Conservation (phyloP, 2,797 vertebrate genomes). For the Coccyzus lansbergi region DNA sequence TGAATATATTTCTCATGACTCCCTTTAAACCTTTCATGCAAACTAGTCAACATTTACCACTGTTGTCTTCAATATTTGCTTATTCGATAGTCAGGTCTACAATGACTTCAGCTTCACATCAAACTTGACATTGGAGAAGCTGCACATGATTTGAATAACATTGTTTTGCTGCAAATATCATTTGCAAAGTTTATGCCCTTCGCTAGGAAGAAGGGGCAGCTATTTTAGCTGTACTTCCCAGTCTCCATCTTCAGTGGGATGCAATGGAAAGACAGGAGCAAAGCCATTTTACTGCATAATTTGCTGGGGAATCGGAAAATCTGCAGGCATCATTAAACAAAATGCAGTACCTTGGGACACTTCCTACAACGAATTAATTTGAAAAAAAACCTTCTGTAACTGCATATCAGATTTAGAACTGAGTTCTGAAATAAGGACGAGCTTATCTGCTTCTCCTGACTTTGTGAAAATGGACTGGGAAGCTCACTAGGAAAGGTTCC, state of each 20-base stretch:
- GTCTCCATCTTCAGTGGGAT: not conserved
- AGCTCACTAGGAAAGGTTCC: not conserved
- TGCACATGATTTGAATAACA: not conserved
- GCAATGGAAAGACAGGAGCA: not conserved
- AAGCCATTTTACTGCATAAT: not conserved
- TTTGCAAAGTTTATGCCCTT: not conserved
- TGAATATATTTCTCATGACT: not conserved
- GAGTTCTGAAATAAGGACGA: not conserved
- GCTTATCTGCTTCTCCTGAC: not conserved
- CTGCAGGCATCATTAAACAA: not conserved
- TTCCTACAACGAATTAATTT: not conserved
- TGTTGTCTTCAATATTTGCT: not conserved
- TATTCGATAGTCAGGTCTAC: not conserved
- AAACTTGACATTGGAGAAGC: not conserved
- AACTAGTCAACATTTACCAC: not conserved
- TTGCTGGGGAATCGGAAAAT: not conserved
- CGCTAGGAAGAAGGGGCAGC: not conserved
- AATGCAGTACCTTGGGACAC: not conserved
- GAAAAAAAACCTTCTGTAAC: not conserved
- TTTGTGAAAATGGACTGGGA: not conserved
- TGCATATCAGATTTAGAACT: not conserved
- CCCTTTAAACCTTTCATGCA: not conserved
- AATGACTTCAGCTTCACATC: not conserved
- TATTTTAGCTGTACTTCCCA: not conserved
- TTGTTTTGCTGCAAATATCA: not conserved